Evolutionary conservation across 2,113 vertebrate genomes (phyloP).

Genomic region (Microcebus jonahi): DNA sequence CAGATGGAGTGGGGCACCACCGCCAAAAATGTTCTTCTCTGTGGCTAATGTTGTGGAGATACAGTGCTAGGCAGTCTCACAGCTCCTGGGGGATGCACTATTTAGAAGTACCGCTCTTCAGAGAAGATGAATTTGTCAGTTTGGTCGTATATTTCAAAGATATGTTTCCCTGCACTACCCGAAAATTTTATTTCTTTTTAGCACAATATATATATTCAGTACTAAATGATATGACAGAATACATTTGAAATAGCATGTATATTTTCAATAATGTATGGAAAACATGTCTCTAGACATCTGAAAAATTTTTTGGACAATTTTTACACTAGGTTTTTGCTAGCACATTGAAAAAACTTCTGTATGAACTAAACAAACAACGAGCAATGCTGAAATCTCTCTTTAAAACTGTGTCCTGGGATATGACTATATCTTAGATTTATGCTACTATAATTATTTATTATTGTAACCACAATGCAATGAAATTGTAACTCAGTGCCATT

Average conservation of each 20-base stretch:
- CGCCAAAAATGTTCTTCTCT: not conserved
- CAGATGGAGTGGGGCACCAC: not conserved
- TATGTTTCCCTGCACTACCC: not conserved
- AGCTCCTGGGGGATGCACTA: not conserved
- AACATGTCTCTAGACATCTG: not conserved
- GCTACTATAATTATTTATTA: not conserved
- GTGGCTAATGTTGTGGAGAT: not conserved
- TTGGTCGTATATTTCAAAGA: not conserved
- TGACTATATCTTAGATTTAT: not conserved
- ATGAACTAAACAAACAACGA: not conserved
- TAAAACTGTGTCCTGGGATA: not conserved
- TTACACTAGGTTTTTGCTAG: not conserved
- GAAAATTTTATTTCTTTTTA: constrained; percentile 37
- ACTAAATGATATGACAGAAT: not conserved
- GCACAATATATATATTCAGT: not conserved
- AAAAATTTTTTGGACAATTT: not conserved
- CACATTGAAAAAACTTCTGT: not conserved
- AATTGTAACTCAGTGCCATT: not conserved
- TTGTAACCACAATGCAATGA: not conserved
- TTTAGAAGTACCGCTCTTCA: not conserved
- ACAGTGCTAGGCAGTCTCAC: not conserved
- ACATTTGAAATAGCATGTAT: not conserved
- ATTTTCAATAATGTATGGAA: not conserved
- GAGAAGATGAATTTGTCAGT: not conserved
- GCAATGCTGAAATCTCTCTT: not conserved